Base-by-base conservation (phyloP, 2,888 invertebrate genomes). In the Apamea sordens region DNA sequence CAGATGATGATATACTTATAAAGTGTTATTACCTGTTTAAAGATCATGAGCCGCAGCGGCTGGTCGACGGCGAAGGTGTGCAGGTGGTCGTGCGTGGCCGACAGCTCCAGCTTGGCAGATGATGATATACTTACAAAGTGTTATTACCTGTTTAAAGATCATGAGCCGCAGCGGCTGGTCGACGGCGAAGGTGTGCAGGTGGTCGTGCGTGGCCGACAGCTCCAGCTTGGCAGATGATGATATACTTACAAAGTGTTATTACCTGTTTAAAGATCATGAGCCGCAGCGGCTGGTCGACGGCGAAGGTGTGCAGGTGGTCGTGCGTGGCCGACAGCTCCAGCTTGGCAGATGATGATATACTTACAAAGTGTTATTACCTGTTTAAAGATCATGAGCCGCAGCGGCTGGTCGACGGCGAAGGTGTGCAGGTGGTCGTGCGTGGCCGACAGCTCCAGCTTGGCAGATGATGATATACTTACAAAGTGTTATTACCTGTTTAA, bases 211-310 rank as follows among this genome's bases (percentile, higher is more conserved):
- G 56, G 97, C 95, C 4, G 97, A 97, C 56, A 98, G 95, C 91
- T 98, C 98, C 88, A 98, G 97, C 80, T 98, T 97, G 32, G n/a
- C n/a, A n/a, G n/a, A n/a, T n/a, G n/a, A n/a, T n/a, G n/a, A n/a
- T n/a, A 3, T 11, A 47, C 11, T 47, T 47, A 47, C 0, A 10
- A 47, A 47, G 13, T 47, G 47, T 41, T 7, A 41, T 41, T 41
- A 59, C 98, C 97, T 99, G 99, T 91, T 98, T 98, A 94, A 99
- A 99, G 75, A 99, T 98, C 94, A 98, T 98, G 59, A 98, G 97
- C 36, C 98, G 97, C 11, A 99, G 97, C 89, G 98, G 98, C 1
- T 98, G 97, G 92, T 99, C 99, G 0, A 99, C 98, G 0, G 98
- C 99, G 90, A 98, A 98, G 77, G 97, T 97, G 63, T 97, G 97